Evolutionary conservation across 1,140 invertebrate genomes (phyloP).

Genomic region (Nixonia krombeini): DNA sequence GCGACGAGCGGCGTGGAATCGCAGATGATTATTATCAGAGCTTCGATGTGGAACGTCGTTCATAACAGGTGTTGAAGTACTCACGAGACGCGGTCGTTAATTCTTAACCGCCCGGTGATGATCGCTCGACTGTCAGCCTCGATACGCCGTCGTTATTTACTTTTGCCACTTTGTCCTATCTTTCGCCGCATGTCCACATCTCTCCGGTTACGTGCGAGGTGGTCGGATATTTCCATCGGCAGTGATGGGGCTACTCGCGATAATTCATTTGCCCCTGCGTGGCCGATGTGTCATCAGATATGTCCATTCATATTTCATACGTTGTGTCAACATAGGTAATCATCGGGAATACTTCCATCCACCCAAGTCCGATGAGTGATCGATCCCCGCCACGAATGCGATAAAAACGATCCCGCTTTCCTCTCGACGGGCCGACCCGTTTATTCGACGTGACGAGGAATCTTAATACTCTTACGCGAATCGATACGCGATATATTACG

Average conservation of each 20-base stretch:
- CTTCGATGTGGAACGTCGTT: no score
- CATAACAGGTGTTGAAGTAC: no score
- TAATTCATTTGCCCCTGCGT: conserved; percentile 23
- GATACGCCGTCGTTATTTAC: no score
- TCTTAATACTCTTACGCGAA: conserved; percentile 33
- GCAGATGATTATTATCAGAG: no score
- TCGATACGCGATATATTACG: conserved; percentile 16
- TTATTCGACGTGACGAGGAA: conserved; percentile 41
- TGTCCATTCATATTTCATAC: conserved; percentile 32
- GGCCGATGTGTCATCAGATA: conserved; percentile 27
- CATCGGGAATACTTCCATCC: conserved; percentile 30
- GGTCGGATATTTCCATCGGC: neutral
- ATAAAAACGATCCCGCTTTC: conserved; percentile 22
- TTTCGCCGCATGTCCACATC: no score
- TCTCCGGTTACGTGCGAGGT: neutral
- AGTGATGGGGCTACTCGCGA: neutral
- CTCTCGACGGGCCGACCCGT: conserved; percentile 22
- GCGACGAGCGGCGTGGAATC: no score
- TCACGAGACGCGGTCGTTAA: no score
- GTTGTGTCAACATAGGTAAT: conserved; percentile 32
- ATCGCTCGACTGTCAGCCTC: no score
- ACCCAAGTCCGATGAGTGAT: conserved; percentile 22
- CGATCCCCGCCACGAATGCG: conserved; percentile 21
- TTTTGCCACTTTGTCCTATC: no score
- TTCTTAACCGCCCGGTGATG: no score